These are phyloP conservation scores for Subacronicta megacephala DNA, from an alignment of 2,888 invertebrate genomes.

Conservation along the genomic window DNA sequence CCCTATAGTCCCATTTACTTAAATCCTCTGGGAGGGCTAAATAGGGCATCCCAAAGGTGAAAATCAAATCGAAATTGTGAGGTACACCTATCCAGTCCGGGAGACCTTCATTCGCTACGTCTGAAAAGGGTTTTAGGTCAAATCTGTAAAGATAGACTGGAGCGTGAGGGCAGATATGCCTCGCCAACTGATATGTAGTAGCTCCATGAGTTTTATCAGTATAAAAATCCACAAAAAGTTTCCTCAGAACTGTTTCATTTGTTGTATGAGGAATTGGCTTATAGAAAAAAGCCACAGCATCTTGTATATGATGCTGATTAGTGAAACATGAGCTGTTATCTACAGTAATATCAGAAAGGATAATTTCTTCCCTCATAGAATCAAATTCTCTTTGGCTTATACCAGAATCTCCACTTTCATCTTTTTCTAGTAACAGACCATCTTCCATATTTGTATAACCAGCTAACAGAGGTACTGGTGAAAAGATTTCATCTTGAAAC, in stretches of 20 bases:
- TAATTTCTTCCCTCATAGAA: constrained; percentile 90
- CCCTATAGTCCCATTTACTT: constrained; percentile 93
- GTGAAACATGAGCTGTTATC: constrained; percentile 90
- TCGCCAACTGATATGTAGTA: constrained; percentile 92
- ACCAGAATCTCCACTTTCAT: constrained; percentile 89
- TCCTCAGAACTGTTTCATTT: constrained; percentile 90
- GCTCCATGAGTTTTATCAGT: constrained; percentile 94
- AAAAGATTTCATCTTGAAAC: constrained; percentile 90
- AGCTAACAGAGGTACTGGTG: constrained; percentile 92
- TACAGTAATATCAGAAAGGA: constrained; percentile 90
- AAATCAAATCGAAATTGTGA: constrained; percentile 94
- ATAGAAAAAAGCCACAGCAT: constrained; percentile 94
- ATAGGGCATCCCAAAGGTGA: constrained; percentile 95
- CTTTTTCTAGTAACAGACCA: constrained; percentile 90
- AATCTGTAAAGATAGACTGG: constrained; percentile 93
- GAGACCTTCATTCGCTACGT: constrained; percentile 90
- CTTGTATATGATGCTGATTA: constrained; percentile 91
- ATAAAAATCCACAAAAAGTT: constrained; percentile 92
- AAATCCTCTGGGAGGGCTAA: constrained; percentile 90
- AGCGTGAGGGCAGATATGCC: constrained; percentile 90
- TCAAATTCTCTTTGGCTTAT: constrained; percentile 90
- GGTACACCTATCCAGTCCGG: constrained; percentile 95
- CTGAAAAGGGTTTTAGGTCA: constrained; percentile 92
- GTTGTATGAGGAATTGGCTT: constrained; percentile 91
- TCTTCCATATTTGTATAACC: constrained; percentile 96